A percentile compares a stretch with the other conserved stretches of the same genome.
Evolutionary conservation across 2,888 invertebrate species (phyloP).

Genomic region (Therioaphis trifolii): DNA sequence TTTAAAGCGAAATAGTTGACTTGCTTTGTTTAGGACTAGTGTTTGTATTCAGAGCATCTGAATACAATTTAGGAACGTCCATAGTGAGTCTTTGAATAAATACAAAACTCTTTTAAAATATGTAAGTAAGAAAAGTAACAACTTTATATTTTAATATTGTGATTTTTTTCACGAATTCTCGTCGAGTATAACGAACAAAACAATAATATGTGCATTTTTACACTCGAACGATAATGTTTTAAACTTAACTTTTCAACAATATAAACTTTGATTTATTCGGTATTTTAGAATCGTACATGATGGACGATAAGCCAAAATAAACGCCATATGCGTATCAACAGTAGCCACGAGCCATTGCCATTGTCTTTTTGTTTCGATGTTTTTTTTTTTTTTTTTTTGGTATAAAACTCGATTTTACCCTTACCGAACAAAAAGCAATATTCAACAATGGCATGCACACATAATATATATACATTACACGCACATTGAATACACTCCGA

Average conservation of each 20-base stretch:
- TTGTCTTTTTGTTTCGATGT: not conserved
- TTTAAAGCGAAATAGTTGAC: too few species aligned
- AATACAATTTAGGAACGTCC: too few species aligned
- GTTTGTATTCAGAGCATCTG: too few species aligned
- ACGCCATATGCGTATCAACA: not conserved
- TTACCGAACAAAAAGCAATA: conserved; percentile 25
- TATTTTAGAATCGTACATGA: not conserved
- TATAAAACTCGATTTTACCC: conserved; percentile 7
- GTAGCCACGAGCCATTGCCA: not conserved
- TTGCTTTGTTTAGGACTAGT: too few species aligned
- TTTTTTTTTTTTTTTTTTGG: not conserved
- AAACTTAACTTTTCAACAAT: not conserved
- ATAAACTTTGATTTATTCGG: not conserved
- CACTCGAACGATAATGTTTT: not conserved
- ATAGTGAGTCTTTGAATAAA: too few species aligned
- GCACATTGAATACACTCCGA: conserved; percentile 4
- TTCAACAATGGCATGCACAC: not conserved
- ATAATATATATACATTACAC: not conserved
- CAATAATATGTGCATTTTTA: too few species aligned
- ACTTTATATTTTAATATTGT: too few species aligned
- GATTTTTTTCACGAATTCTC: too few species aligned
- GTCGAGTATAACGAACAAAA: too few species aligned
- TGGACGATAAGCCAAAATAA: conserved; percentile 19
- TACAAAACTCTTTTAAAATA: too few species aligned
- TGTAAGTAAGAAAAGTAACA: too few species aligned